Base-by-base conservation (phyloP, 2,113 vertebrate genomes). In the Mugil cephalus region DNA sequence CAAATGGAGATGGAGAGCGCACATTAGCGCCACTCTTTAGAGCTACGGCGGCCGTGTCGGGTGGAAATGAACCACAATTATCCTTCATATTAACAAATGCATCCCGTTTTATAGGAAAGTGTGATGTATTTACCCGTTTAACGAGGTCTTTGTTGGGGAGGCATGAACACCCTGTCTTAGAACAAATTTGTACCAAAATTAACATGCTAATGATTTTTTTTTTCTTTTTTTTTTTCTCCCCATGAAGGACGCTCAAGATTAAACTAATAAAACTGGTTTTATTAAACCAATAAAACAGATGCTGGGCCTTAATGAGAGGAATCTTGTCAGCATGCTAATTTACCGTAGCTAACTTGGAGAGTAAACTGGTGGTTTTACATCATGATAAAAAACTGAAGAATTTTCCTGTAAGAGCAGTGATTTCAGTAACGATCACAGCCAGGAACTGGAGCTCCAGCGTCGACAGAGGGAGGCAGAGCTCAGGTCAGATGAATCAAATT, bases 211-310 rank as follows among this genome's bases (percentile, higher is more conserved):
- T 53, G 4, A 30, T 15, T 35, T 13, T 4, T 17, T 65, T 21
- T 48, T 6, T 1, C 7, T 15, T 35, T 13, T 4, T 17, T 65
- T 21, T 48, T 6, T 1, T 10, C 36, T 42, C 21, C 14, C 14
- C 19, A 38, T 42, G 59, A 65, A 78, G 59, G 64, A 61, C 17
- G 0, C 3, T 2, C 13, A 52, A 51, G 42, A 56, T 79, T 17
- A 43, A 40, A 19, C 48, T 5, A 65, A 51, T 69, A 54, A 65
- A 69, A 65, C 17, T 14, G 24, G 4, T 50, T 78, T 74, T 60
- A 69, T 48, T 24, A 14, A 59, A 72, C 24, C 18, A 64, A 68
- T 46, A 40, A 67, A 78, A 70, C 53, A 70, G 60, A 61, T 70
- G 60, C 35, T 74, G 18, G 13, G 12, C 24, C 36, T 35, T 58